Conservation (phyloP, 2,888 invertebrate species). For the Esperia sulphurella region DNA sequence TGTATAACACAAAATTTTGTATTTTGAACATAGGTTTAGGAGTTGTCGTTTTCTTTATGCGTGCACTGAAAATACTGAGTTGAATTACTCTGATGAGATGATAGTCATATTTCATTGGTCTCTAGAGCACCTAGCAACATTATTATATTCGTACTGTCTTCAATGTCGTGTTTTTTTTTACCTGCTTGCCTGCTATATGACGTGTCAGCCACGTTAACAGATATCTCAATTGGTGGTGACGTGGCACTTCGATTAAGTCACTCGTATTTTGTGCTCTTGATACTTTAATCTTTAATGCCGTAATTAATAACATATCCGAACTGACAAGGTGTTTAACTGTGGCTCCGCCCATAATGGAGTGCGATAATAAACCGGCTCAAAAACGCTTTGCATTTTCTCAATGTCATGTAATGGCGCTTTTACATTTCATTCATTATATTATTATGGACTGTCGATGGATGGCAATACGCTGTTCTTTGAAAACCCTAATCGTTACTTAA, state of each 20-base stretch:
- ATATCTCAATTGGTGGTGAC: slow-evolving; percentile 29
- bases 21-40: too few relatives aligned
- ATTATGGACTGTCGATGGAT: too few relatives aligned
- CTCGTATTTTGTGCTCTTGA: slow-evolving; percentile 21
- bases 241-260: slow-evolving; percentile 24
- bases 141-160: too few relatives aligned
- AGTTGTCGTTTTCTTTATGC: too few relatives aligned
- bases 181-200: slow-evolving; percentile 4
- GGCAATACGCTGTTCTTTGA: neutral
- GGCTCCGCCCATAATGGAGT: slow-evolving; percentile 17
- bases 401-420: slow-evolving; percentile 3
- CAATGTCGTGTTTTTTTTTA: too few relatives aligned
- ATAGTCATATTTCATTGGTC: too few relatives aligned
- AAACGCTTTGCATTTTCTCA: neutral
- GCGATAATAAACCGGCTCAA: slow-evolving; percentile 15
- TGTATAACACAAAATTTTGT: too few relatives aligned
- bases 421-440: too few relatives aligned
- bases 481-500: too few relatives aligned
- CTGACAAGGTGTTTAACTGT: slow-evolving; percentile 23
- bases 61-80: too few relatives aligned
- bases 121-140: too few relatives aligned
- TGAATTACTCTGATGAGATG: too few relatives aligned
- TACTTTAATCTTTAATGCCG: slow-evolving; percentile 22
- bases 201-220: slow-evolving; percentile 11
- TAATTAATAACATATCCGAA: slow-evolving; percentile 21